Percentiles rank a stretch among this genome's conserved stretches.
phyloP scores from a whole-genome alignment of 2,888 invertebrate species.

The Slavum lentiscoides region DNA sequence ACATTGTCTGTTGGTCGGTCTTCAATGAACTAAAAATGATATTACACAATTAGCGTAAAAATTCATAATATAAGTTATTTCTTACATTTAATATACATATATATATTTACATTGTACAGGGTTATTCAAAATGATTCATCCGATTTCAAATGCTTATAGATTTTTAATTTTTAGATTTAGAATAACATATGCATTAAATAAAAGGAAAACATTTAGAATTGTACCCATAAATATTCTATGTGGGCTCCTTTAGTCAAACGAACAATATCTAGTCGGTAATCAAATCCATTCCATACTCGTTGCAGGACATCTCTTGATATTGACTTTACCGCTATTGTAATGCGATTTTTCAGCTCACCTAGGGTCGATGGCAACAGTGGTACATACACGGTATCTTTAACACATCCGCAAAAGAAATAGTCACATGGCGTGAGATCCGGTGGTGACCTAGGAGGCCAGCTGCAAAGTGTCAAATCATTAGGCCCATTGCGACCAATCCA shows the following conservation, averaged over 20 bases:
- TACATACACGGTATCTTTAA: too few relatives aligned
- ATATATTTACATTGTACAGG: too few relatives aligned
- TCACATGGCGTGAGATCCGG: background rate
- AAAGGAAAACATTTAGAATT: too few relatives aligned
- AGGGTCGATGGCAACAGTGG: background rate
- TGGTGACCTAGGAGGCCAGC: background rate
- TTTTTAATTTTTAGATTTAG: too few relatives aligned
- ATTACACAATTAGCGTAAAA: background rate
- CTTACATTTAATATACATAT: too few relatives aligned
- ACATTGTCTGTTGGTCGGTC: conserved; percentile 28
- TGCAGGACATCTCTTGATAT: background rate
- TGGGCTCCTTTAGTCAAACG: background rate
- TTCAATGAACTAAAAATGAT: conserved; percentile 30
- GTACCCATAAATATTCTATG: background rate
- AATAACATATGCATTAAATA: too few relatives aligned
- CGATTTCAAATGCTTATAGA: too few relatives aligned
- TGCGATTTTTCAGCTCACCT: background rate
- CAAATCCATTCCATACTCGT: background rate
- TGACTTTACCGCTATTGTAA: background rate
- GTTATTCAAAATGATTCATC: too few relatives aligned
- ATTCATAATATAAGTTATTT: too few relatives aligned
- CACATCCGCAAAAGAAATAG: too few relatives aligned
- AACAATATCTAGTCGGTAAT: background rate
- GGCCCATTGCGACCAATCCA: background rate
- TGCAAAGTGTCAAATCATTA: background rate